phyloP scores from a whole-genome alignment of 2,888 invertebrate genomes.

The Meandrusa payeni region DNA sequence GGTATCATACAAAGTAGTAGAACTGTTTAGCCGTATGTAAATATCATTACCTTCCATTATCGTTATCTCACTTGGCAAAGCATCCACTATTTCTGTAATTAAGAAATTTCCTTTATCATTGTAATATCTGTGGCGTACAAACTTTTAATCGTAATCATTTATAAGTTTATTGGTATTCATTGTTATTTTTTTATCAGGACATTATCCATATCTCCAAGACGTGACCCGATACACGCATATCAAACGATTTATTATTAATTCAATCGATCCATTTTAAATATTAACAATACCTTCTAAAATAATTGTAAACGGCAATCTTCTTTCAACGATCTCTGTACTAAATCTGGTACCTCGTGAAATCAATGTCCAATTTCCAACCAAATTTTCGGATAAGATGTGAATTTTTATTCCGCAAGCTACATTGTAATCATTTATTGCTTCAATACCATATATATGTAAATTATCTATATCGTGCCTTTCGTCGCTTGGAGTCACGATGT shows the following conservation, averaged over 20 bases:
- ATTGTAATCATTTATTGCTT: slow-evolving; percentile 33
- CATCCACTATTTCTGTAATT: slow-evolving; percentile 47
- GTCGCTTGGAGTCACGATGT: slow-evolving; percentile 46
- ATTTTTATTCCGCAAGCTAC: slow-evolving; percentile 49
- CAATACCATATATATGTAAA: slow-evolving; percentile 39
- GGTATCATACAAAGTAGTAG: slow-evolving; percentile 39
- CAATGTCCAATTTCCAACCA: slow-evolving; percentile 56
- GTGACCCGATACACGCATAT: slow-evolving; percentile 53
- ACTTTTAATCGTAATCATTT: slow-evolving; percentile 11
- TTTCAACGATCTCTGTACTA: slow-evolving; percentile 40
- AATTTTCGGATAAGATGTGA: slow-evolving; percentile 38
- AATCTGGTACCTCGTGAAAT: slow-evolving; percentile 42
- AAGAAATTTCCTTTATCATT: slow-evolving; percentile 23
- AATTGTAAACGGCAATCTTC: slow-evolving; percentile 50
- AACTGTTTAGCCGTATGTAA: slow-evolving; percentile 44
- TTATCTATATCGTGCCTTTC: slow-evolving; percentile 30
- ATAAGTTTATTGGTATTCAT: slow-evolving; percentile 3
- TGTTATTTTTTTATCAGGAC: slow-evolving; percentile 33
- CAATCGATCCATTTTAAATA: slow-evolving; percentile 20
- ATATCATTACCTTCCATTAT: slow-evolving; percentile 50
- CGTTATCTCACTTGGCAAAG: slow-evolving; percentile 37
- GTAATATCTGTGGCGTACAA: slow-evolving; percentile 1
- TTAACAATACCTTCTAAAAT: slow-evolving; percentile 54
- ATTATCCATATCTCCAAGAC: slow-evolving; percentile 48
- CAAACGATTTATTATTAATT: slow-evolving; percentile 30